Conservation (phyloP, 2,888 invertebrate genomes). For the Didymodactylos carnosus region DNA sequence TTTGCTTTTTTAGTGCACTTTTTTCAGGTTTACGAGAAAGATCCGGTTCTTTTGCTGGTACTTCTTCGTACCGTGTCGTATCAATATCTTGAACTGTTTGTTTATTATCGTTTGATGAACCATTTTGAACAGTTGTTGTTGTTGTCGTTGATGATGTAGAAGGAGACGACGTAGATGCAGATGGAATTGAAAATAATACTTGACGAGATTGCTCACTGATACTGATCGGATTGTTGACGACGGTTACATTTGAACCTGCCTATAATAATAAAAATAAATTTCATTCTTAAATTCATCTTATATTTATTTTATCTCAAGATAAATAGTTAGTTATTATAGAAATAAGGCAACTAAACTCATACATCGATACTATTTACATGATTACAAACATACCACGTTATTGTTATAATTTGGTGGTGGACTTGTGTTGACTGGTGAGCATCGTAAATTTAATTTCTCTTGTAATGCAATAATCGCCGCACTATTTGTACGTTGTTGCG, state of each 20-base stretch:
- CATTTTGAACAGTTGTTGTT: background rate
- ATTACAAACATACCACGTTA: no score
- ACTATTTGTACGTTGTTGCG: background rate
- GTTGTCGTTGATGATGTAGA: background rate
- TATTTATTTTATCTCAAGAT: no score
- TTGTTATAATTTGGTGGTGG: background rate
- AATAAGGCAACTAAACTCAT: no score
- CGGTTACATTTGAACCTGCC: no score
- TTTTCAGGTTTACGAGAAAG: slow-evolving; percentile 9
- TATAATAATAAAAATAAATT: no score
- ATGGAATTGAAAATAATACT: no score
- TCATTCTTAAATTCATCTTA: no score
- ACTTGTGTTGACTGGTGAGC: background rate
- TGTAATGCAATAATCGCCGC: background rate
- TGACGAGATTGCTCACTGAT: no score
- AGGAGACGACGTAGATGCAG: background rate
- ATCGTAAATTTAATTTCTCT: background rate
- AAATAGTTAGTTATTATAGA: background rate
- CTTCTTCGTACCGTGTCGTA: slow-evolving; percentile 20
- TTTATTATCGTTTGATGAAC: no score
- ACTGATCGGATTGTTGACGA: no score
- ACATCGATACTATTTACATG: no score
- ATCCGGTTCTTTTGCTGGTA: slow-evolving; percentile 19
- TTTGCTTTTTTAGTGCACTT: slow-evolving; percentile 12
- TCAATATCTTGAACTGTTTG: background rate